phyloP scores from a whole-genome alignment of 2,888 invertebrate species.

The Eupeodes latifasciatus region DNA sequence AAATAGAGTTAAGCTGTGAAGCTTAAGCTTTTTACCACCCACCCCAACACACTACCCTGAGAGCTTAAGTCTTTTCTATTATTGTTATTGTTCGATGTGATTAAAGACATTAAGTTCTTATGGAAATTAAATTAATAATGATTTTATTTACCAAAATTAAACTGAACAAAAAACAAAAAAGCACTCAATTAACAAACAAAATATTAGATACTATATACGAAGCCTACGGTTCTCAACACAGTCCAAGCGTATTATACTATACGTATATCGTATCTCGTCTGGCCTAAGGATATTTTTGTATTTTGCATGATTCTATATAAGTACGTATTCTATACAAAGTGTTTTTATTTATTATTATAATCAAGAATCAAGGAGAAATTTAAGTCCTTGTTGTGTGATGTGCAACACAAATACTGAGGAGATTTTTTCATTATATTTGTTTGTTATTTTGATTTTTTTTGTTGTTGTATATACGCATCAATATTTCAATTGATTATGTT shows the following conservation, averaged over 20 bases:
- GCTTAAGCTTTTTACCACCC: no score
- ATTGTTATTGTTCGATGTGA: no score
- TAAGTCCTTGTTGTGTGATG: not conserved
- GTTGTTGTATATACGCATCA: not conserved
- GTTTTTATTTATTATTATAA: constrained; percentile 13
- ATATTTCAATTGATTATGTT: no score
- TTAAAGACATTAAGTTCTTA: not conserved
- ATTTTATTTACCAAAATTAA: not conserved
- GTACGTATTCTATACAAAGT: not conserved
- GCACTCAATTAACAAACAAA: not conserved
- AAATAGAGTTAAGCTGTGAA: not conserved
- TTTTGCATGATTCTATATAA: not conserved
- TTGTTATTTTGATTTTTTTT: not conserved
- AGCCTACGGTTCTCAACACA: constrained; percentile 10
- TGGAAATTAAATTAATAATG: constrained; percentile 12
- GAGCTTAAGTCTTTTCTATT: no score
- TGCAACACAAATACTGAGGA: no score
- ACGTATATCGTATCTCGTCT: not conserved
- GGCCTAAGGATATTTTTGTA: constrained; percentile 1
- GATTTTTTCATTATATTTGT: no score
- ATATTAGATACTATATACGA: not conserved
- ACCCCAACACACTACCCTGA: no score
- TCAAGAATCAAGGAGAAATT: not conserved
- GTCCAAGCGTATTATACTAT: not conserved
- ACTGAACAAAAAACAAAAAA: not conserved